These are phyloP conservation scores for Trichopria drosophilae DNA, from an alignment of 2,888 invertebrate species.

Conservation along the genomic window DNA sequence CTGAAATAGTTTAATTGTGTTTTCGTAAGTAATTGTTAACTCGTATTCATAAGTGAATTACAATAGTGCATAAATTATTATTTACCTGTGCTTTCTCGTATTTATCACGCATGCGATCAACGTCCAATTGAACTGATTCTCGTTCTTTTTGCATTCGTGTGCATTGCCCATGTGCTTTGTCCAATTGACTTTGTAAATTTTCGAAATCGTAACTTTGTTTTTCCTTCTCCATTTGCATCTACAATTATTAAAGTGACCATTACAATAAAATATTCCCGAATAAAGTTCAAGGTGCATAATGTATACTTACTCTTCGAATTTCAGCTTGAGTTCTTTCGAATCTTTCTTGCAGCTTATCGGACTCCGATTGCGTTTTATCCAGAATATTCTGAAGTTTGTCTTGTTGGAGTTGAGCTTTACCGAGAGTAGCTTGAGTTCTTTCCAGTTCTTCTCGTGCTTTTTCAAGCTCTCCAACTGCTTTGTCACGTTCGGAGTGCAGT, in stretches of 20 bases:
- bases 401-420: slow-evolving; percentile 88
- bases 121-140: slow-evolving; percentile 80
- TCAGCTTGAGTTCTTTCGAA: slow-evolving; percentile 81
- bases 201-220: slow-evolving; percentile 90
- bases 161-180: slow-evolving; percentile 85
- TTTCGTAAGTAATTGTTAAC: not conserved
- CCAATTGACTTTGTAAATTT: slow-evolving; percentile 85
- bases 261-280: not conserved
- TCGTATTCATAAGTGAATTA: not conserved
- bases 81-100: slow-evolving; percentile 84
- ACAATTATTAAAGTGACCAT: slow-evolving; percentile 2
- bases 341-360: slow-evolving; percentile 86
- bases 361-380: slow-evolving; percentile 88
- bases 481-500: slow-evolving; percentile 85
- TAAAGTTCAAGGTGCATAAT: not conserved
- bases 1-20: slow-evolving; percentile 54
- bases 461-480: slow-evolving; percentile 81
- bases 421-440: slow-evolving; percentile 83
- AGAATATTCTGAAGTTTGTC: slow-evolving; percentile 87
- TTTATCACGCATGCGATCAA: slow-evolving; percentile 85
- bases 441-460: slow-evolving; percentile 87
- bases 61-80: slow-evolving; percentile 1
- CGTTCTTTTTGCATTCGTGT: slow-evolving; percentile 87
- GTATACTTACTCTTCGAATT: slow-evolving; percentile 72
- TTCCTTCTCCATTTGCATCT: slow-evolving; percentile 88